Evolutionary conservation across 1,140 invertebrate species (phyloP).

Genomic region (Hyposmocoma kahamanoa): DNA sequence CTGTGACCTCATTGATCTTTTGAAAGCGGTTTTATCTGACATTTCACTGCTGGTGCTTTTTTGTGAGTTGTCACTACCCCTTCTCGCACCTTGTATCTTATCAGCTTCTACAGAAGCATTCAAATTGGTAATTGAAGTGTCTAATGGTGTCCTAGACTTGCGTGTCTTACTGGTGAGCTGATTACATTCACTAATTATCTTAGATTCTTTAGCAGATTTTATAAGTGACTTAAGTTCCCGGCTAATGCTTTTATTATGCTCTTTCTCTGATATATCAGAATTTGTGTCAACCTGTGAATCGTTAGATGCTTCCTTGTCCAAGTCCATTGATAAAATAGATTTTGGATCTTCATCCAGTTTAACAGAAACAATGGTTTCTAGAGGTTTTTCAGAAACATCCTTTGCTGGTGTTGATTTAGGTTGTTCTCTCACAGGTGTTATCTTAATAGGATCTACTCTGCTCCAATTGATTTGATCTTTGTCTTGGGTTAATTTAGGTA

Average conservation of each 20-base stretch:
- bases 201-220: constrained; percentile 68
- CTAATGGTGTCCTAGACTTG: constrained; percentile 52
- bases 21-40: constrained; percentile 42
- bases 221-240: constrained; percentile 66
- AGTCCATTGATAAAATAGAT: constrained; percentile 17
- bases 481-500: no score
- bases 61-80: constrained; percentile 54
- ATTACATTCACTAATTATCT: constrained; percentile 70
- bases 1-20: constrained; percentile 72
- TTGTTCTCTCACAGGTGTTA: not conserved
- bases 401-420: not conserved
- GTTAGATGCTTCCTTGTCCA: constrained; percentile 35
- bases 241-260: constrained; percentile 58
- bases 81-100: constrained; percentile 34
- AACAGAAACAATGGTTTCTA: no score
- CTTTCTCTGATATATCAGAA: constrained; percentile 48
- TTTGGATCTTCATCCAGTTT: no score
- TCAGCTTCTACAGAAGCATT: constrained; percentile 41
- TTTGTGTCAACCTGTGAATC: constrained; percentile 37
- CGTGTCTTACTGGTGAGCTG: constrained; percentile 63
- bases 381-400: not conserved
- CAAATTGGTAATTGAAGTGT: constrained; percentile 35
- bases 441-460: no score
- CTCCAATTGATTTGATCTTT: no score
- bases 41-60: constrained; percentile 55